These are phyloP conservation scores for Clupea harengus DNA, from an alignment of 2,113 vertebrate genomes.

Conservation along the genomic window DNA sequence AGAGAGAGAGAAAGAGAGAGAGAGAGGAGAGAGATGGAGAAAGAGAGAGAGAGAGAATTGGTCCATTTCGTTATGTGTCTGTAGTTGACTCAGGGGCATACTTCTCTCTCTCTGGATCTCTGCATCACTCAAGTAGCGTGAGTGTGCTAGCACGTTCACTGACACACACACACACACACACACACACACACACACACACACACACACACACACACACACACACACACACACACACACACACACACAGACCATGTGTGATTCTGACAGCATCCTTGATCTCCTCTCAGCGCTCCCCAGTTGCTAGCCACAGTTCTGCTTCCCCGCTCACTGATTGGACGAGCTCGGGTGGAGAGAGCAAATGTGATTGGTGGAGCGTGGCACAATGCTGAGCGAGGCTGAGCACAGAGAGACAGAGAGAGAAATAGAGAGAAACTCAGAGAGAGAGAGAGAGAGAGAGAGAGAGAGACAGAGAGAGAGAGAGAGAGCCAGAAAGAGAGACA, in stretches of 20 bases:
- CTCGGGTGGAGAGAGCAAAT: constrained; percentile 36
- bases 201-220: constrained; percentile 30
- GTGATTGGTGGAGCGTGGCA: constrained; percentile 56
- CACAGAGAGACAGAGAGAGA: constrained; percentile 6
- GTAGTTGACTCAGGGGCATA: constrained; percentile 48
- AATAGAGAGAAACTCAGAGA: neutral
- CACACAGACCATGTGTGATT: constrained; percentile 29
- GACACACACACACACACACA: constrained; percentile 26
- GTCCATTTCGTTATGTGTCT: constrained; percentile 52
- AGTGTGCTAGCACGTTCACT: constrained; percentile 7
- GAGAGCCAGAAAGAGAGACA: no score
- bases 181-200: constrained; percentile 32
- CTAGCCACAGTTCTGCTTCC: constrained; percentile 58
- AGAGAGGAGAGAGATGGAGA: no score
- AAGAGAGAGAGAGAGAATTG: constrained; percentile 17
- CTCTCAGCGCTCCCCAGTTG: constrained; percentile 59
- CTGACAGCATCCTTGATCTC: constrained; percentile 45
- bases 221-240: neutral
- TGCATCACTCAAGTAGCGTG: constrained; percentile 46
- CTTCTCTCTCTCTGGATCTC: constrained; percentile 41
- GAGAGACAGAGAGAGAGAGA: neutral
- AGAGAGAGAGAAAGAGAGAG: constrained; percentile 9
- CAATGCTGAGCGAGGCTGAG: constrained; percentile 43
- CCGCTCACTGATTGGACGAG: constrained; percentile 56
- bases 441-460: neutral